Evolutionary conservation across 2,113 vertebrate genomes (phyloP).

Genomic region (Gavialis gangeticus): DNA sequence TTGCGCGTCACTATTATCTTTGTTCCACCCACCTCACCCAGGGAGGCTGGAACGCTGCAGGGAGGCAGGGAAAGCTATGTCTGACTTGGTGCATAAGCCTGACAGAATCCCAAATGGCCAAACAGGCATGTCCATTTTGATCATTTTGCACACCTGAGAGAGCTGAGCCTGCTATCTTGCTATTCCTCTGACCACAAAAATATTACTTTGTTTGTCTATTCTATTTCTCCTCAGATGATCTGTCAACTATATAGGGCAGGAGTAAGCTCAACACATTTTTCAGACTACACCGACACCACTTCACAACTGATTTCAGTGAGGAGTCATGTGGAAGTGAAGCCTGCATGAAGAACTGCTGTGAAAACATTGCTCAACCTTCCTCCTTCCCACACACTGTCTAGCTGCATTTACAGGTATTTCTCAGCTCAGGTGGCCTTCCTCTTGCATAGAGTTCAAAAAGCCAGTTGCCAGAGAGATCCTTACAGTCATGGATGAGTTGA

Average conservation of each 20-base stretch:
- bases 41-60: not conserved
- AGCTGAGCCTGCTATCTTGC: not conserved
- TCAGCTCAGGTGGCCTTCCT: not conserved
- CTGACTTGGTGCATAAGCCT: not conserved
- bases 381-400: not conserved
- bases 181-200: not conserved
- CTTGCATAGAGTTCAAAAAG: not conserved
- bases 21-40: not conserved
- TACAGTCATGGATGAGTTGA: not conserved
- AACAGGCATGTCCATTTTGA: not conserved
- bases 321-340: not conserved
- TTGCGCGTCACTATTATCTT: not conserved
- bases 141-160: not conserved
- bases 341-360: not conserved
- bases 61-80: too few relatives aligned
- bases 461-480: not conserved
- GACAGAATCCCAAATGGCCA: not conserved
- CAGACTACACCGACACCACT: not conserved
- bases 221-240: not conserved
- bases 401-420: not conserved
- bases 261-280: not conserved
- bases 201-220: not conserved
- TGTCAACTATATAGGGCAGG: rapidly evolving
- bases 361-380: not conserved
- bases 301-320: not conserved